Conservation (phyloP, 2,113 vertebrate species). For the Antigone vipio region DNA sequence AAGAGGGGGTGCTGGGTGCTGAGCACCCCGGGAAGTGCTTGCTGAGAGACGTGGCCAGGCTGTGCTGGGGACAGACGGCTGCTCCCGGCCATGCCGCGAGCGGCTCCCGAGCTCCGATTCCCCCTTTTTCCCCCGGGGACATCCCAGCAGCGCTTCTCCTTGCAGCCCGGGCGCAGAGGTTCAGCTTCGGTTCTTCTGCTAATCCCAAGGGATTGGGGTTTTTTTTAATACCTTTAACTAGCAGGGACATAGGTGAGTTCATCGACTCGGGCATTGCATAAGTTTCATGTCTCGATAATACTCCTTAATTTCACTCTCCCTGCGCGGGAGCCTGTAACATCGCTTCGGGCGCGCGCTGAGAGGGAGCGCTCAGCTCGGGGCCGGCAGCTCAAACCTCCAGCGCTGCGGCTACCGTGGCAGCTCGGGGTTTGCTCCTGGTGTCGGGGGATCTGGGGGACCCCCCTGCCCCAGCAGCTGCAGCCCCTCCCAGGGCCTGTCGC, state of each 20-base stretch:
- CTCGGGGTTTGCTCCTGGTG: rapidly evolving
- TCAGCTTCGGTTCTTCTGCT: neutral
- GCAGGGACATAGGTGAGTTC: neutral
- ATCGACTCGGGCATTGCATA: neutral
- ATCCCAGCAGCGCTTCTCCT: neutral
- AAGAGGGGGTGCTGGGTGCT: neutral
- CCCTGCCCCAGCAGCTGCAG: neutral
- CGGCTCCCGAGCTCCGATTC: neutral
- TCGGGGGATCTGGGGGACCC: too few species aligned
- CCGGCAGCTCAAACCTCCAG: neutral
- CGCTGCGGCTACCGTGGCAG: neutral
- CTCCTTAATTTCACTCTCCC: neutral
- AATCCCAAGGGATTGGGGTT: neutral
- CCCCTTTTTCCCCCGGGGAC: too few species aligned
- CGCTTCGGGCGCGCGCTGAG: rapidly evolving
- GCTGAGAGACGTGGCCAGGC: neutral
- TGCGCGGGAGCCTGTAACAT: neutral
- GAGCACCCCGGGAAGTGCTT: neutral
- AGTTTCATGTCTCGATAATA: neutral
- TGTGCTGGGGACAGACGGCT: neutral
- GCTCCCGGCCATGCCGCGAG: neutral
- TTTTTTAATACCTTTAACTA: neutral
- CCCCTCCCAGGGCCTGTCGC: neutral
- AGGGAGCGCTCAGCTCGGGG: neutral
- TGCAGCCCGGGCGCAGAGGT: neutral